Evolutionary conservation across 2,113 vertebrate species (phyloP), one percentile per base, ranked within the genome.

Genomic region (Chionis minor): DNA sequence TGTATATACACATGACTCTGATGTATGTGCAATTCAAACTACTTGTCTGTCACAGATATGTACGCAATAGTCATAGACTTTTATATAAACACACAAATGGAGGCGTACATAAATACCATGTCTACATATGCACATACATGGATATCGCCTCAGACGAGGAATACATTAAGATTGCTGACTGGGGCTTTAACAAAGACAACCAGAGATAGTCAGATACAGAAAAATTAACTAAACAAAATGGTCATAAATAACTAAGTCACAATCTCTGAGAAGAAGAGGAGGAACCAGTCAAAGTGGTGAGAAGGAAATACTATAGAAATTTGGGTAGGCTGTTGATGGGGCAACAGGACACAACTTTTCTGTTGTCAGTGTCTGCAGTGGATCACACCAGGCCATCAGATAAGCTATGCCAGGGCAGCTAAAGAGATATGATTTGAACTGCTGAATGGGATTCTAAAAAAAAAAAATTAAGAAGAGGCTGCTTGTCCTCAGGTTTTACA

Each of bases 61-160:
- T 65, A 54, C 56, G 20, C 14, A 32, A 10, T 27, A 81, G 20
- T 62, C 24, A 12, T 14, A 27, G 63, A 35, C 55, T 66, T 74
- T 6, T 15, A 2, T 22, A 9, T 24, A 45, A 42, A 47, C 40
- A 38, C n/a, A 52, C 47, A 80, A 52, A 45, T 42, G 19, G 35
- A 91, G 19, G 10, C 2, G 2, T 45, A 42, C 32, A 12, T 45
- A 70, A 72, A 32, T 77, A 59, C 54, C 35, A 6, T 7, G 15
- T 32, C 24, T 71, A 5, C 33, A 1, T n/a, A 6, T 11, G 32
- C 16, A 18, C 5, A 0, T 56, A 19, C 6, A 8, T 16, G 9
- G 47, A 3, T 44, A 12, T 55, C 0, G 1, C 14, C 56, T 69
- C 1, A 3, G 55, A 74, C 7, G 44, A 86, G 40, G 6, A 65